Base-by-base conservation (phyloP, 1,140 invertebrate species). In the Pachyrhynchus sulphureomaculatus region DNA sequence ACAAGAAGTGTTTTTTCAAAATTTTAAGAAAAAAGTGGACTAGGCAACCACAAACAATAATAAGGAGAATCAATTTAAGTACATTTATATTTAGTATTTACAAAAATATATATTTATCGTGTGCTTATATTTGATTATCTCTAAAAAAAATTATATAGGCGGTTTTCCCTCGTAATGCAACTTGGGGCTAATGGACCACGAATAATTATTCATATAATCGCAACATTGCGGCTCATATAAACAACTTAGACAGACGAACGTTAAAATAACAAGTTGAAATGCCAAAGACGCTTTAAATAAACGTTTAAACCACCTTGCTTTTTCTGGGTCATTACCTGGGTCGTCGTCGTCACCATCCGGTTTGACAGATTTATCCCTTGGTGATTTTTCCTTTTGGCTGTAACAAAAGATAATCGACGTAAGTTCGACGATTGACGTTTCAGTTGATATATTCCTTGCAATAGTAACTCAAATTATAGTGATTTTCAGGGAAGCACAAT, bases 151-250 rank as follows among this genome's bases (percentile, higher is more conserved):
- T 70, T 65, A 70, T 55, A 68, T 70, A 10, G 92, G 92, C 15
- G 91, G 91, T 62, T 92, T 92, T 39, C 87, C 84, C 5, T 92
- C 84, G 68, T 94, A 94, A 42, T 89, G 85, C 55, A 95, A 77
- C 70, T 94, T 91, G 1, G 92, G 92, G 2, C 88, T 88, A 17
- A 95, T 79, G 0, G 89, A 92, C 67, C 90, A 81, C 21, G 86
- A 87, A 60, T 94, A 83, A 49, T 89, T 92, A 78, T 94, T 92
- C 54, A 92, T 81, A 10, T 87, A 84, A 73, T 95, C 91, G 76
- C 92, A 93, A 74, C 92, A 93, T 32, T 88, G 82, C 8, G 88
- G 86, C 69, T 93, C 91, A 62, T 93, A 80, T 10, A 93, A 80
- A 76, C 88, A 93, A 2, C 89, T 89, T 20, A 92, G 84, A 56